A percentile compares a stretch with the other conserved stretches of the same genome.
These are phyloP conservation scores for Nothura maculosa DNA, from an alignment of 2,797 vertebrate genomes.

Conservation along the genomic window DNA sequence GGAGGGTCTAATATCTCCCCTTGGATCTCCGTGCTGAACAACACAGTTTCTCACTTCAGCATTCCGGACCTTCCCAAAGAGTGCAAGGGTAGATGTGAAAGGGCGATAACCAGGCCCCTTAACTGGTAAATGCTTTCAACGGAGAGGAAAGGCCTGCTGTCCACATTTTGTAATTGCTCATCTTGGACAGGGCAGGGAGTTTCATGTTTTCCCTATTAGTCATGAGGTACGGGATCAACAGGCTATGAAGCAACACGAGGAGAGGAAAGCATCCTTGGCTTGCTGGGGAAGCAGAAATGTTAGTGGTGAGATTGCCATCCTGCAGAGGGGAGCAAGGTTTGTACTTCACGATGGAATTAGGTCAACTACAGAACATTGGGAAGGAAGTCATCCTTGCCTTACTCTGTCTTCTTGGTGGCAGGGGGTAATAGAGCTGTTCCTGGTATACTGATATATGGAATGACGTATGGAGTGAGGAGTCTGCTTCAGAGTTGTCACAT, in stretches of 20 bases:
- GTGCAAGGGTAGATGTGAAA: neutral
- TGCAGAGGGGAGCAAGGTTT: neutral
- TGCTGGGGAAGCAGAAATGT: neutral
- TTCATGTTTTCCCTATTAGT: neutral
- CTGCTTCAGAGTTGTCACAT: conserved; percentile 2
- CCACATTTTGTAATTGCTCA: neutral
- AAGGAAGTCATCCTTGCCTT: neutral
- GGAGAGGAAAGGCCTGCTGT: neutral
- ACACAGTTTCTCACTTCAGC: conserved; percentile 49
- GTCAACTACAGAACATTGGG: neutral
- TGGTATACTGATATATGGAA: accelerated
- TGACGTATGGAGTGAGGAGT: accelerated
- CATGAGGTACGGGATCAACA: neutral
- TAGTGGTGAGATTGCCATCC: neutral
- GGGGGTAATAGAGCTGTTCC: neutral
- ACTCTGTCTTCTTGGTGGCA: neutral
- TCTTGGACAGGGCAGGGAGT: neutral
- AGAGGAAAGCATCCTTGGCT: neutral
- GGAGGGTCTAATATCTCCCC: conserved; percentile 17
- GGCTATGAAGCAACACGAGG: neutral
- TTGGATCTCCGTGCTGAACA: conserved; percentile 27
- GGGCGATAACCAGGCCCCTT: neutral
- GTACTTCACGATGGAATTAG: neutral
- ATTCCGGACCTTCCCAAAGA: conserved; percentile 40
- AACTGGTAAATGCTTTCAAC: neutral